Evolutionary conservation across 2,797 vertebrate genomes (phyloP).

Genomic region (Spheniscus humboldti): DNA sequence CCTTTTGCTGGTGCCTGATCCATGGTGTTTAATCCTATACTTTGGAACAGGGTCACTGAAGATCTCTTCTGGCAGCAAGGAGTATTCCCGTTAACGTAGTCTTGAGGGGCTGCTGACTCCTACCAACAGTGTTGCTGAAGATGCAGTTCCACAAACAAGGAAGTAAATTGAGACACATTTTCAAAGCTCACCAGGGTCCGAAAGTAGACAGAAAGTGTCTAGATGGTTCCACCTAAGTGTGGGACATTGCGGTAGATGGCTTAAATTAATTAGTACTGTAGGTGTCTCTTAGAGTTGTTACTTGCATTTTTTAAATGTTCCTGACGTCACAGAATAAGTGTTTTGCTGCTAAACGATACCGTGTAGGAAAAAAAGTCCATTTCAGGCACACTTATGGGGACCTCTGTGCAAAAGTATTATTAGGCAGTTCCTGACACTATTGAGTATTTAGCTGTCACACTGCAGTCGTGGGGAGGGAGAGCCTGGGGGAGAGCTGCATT

Average conservation of each 20-base stretch:
- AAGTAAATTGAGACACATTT: not conserved
- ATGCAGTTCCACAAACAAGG: not conserved
- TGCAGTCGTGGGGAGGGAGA: slow-evolving; percentile 14
- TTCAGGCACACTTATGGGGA: not conserved
- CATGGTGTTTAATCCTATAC: not conserved
- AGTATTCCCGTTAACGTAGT: not conserved
- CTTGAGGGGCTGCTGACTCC: not conserved
- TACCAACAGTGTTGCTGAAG: not conserved
- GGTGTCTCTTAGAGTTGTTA: not conserved
- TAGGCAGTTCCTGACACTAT: not conserved
- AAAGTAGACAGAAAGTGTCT: not conserved
- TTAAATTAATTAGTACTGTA: not conserved
- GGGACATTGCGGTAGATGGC: not conserved
- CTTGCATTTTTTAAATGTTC: not conserved
- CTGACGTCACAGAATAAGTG: not conserved
- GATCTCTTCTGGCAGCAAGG: not conserved
- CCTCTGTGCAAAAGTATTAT: not conserved
- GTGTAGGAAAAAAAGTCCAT: not conserved
- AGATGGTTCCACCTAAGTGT: not conserved
- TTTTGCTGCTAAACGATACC: not conserved
- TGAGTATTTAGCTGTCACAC: not conserved
- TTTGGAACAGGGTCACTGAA: not conserved
- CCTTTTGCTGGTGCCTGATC: not conserved
- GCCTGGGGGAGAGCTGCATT: slow-evolving; percentile 20
- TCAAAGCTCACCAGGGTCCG: not conserved